Evolutionary conservation across 2,113 vertebrate genomes (phyloP).

Genomic region (Pterocles orientalis): DNA sequence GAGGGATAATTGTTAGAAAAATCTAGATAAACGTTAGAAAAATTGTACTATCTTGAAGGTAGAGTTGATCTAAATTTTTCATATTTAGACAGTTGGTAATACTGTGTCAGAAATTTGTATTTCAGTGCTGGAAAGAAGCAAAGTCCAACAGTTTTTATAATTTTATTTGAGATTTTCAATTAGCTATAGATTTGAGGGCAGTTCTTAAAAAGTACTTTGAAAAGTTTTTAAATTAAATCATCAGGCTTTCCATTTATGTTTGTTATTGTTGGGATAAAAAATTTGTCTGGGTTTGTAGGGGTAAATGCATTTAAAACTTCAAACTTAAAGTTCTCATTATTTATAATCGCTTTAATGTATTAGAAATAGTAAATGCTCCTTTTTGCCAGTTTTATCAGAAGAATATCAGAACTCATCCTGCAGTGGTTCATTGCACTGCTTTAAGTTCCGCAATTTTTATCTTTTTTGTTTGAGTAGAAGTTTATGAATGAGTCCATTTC

Average conservation of each 20-base stretch:
- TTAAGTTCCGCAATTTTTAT: background rate
- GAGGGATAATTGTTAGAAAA: background rate
- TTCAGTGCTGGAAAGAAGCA: background rate
- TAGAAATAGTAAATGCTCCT: background rate
- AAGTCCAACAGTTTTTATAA: background rate
- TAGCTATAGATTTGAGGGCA: background rate
- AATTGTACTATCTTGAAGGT: background rate
- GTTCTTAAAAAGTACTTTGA: background rate
- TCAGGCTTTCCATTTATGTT: background rate
- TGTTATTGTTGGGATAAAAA: background rate
- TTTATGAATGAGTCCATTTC: background rate
- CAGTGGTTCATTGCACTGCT: background rate
- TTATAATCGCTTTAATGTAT: background rate
- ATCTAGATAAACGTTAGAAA: background rate
- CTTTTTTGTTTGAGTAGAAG: background rate
- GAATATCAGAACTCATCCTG: background rate
- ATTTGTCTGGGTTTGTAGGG: background rate
- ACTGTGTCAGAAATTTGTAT: background rate
- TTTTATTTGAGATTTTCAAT: background rate
- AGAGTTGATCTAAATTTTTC: background rate
- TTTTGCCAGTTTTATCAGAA: background rate
- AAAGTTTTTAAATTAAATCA: background rate
- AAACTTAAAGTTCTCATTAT: background rate
- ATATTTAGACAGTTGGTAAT: background rate
- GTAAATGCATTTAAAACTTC: background rate